Evolutionary conservation across 2,797 vertebrate species (phyloP).

Genomic region (Sebastes nivosus): DNA sequence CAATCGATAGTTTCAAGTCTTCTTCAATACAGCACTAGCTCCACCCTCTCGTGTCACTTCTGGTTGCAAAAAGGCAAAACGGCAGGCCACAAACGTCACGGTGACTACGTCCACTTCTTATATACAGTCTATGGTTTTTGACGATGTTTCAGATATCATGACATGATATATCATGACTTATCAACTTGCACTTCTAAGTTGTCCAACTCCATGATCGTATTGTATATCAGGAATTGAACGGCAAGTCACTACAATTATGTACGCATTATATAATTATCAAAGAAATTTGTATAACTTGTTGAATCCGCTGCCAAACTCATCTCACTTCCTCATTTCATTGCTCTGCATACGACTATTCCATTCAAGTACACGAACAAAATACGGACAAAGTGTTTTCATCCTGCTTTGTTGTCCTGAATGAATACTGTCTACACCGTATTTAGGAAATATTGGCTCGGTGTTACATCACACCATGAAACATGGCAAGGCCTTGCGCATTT

Average conservation of each 20-base stretch:
- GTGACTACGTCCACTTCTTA: no score
- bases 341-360: not conserved
- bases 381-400: conserved; percentile 13
- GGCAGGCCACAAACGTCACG: no score
- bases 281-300: not conserved
- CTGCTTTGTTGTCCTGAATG: conserved; percentile 41
- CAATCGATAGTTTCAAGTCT: no score
- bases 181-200: not conserved
- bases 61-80: no score
- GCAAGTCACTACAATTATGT: not conserved
- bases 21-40: no score
- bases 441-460: conserved; percentile 65
- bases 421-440: conserved; percentile 31
- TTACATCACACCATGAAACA: conserved; percentile 71
- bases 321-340: conserved; percentile 1
- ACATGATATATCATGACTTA: not conserved
- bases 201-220: not conserved
- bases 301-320: not conserved
- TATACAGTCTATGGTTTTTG: no score
- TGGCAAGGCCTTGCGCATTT: conserved; percentile 43
- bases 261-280: not conserved
- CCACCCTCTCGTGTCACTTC: no score
- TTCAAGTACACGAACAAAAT: not conserved
- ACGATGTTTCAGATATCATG: not conserved
- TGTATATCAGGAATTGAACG: not conserved